Base-by-base conservation (phyloP, 2,797 vertebrate species). In the Huso huso region DNA sequence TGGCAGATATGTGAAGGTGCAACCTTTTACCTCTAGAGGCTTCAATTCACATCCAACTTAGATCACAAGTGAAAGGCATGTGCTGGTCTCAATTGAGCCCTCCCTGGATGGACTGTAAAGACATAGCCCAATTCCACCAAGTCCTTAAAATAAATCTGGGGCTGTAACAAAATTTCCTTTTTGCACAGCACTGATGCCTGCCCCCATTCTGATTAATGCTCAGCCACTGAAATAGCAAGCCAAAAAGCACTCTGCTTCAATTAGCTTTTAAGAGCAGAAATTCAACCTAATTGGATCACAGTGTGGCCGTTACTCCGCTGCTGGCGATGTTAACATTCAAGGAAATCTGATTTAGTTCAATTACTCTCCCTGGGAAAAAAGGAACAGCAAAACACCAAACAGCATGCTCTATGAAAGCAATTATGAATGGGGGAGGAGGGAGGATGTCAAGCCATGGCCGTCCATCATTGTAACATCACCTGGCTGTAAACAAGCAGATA, bases 251-350 rank as follows among this genome's bases (percentile, higher is more conserved):
- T 73, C 66, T 66, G 68, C 74, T 75, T 15, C 66, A 81, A 80
- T 81, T 81, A 82, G 68, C 69, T 80, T 83, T 76, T 75, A 78
- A 80, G 75, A 72, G 59, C 67, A 70, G 71, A 77, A 84, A 84
- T 73, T 74, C 73, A 83, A 72, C 50, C 63, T 81, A 83, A 87
- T 51, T 76, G 77, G 79, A 87, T 83, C 69, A 73, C 61, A 67
- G 48, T 48, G 49, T 70, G 70, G 68, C 69, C 75, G 67, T 0
- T 70, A 64, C 60, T 63, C 48, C 69, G 63, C 60, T 73, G 71
- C 55, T 68, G 67, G 66, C 73, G 71, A 68, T 70, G 66, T 70
- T 72, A 75, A 65, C 62, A 68, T 64, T 71, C 70, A 69, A 70
- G 68, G 63, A 53, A 65, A 69, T 69, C 73, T 66, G 73, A 80